These are phyloP conservation scores for Apodemia zela DNA, from an alignment of 2,888 invertebrate genomes.

Conservation along the genomic window DNA sequence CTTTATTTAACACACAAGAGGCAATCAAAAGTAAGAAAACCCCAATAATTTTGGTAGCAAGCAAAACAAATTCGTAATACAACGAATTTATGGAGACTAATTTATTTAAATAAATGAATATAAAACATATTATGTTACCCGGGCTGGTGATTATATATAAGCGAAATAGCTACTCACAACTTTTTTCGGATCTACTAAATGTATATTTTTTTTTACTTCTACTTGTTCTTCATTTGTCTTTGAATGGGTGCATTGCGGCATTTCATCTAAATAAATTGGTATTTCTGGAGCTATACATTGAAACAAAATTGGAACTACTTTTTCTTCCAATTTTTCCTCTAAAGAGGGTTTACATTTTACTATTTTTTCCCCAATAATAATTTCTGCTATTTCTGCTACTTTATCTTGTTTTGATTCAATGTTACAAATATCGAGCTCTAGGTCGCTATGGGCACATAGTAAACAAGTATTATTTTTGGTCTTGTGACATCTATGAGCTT, in stretches of 20 bases:
- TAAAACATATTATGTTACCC: no score
- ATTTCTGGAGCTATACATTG: neutral
- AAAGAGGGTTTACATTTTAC: conserved; percentile 39
- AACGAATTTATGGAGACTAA: no score
- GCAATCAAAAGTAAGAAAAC: no score
- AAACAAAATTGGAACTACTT: conserved; percentile 31
- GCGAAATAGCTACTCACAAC: neutral
- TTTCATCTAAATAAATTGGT: neutral
- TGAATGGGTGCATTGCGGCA: neutral
- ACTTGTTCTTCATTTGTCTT: neutral
- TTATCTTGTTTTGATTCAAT: conserved; percentile 30
- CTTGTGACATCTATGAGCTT: neutral
- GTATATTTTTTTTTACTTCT: neutral
- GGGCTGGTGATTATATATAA: no score
- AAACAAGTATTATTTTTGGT: neutral
- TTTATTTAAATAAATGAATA: no score
- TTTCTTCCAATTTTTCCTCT: conserved; percentile 30
- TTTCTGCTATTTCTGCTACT: conserved; percentile 34
- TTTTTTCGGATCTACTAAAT: neutral
- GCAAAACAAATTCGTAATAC: no score
- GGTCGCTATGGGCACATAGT: conserved; percentile 41
- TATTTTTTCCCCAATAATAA: conserved; percentile 51
- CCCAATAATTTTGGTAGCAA: no score
- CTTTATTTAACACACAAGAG: no score
- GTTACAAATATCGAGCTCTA: conserved; percentile 40